A percentile compares a stretch with the other conserved stretches of the same genome.
phyloP scores from a whole-genome alignment of 2,113 vertebrate genomes.

The Carollia perspicillata region DNA sequence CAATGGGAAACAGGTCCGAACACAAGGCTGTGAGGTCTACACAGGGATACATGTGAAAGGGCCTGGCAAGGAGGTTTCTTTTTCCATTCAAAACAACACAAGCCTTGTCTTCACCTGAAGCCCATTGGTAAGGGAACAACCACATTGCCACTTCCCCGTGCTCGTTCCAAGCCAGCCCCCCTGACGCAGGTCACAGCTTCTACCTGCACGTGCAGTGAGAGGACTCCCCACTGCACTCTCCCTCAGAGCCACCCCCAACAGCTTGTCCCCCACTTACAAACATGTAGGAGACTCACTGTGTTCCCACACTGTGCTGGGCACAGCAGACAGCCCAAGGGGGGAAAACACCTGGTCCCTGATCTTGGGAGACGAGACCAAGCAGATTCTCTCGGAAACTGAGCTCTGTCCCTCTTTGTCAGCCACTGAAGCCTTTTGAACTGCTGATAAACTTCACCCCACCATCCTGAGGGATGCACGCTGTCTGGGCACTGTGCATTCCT shows the following conservation, averaged over 20 bases:
- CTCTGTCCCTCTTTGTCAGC: neutral
- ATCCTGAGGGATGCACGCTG: rapidly evolving
- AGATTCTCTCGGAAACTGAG: neutral
- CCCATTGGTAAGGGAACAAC: rapidly evolving
- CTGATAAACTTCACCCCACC: neutral
- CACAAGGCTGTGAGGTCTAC: neutral
- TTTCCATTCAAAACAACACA: neutral
- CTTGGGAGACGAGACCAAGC: neutral
- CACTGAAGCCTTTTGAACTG: neutral
- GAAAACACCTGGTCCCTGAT: neutral
- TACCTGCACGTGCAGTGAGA: neutral
- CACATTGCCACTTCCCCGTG: rapidly evolving
- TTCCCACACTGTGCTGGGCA: neutral
- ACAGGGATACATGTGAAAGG: neutral
- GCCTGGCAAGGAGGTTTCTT: neutral
- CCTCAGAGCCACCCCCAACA: neutral
- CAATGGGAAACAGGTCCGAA: neutral
- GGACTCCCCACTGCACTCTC: rapidly evolving
- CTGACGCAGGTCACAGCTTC: neutral
- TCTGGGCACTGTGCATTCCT: neutral
- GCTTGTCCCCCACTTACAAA: neutral
- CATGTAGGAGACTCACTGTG: neutral
- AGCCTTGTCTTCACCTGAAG: neutral
- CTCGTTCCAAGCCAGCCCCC: neutral
- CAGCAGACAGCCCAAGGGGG: neutral